Evolutionary conservation across 2,113 vertebrate species (phyloP).

Genomic region (Ardeotis arabs): DNA sequence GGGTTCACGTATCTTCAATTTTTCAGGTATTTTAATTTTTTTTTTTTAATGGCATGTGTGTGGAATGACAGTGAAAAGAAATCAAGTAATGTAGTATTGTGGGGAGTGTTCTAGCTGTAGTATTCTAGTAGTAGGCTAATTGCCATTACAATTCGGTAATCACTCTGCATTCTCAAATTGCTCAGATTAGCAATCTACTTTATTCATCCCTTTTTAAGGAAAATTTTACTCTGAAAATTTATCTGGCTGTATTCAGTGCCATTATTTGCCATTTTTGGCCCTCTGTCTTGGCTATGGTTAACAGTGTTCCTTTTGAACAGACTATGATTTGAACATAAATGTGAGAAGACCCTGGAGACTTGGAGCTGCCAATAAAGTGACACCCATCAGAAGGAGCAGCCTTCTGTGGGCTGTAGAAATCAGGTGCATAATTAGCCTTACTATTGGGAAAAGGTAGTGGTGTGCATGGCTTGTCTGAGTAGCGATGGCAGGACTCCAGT

Average conservation of each 20-base stretch:
- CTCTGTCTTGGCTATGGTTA: neutral
- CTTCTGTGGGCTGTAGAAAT: neutral
- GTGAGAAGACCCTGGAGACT: neutral
- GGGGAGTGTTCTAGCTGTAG: neutral
- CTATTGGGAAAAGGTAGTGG: rapidly evolving
- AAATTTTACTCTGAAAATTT: neutral
- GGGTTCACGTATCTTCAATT: neutral
- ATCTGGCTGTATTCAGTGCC: neutral
- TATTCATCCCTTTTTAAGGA: neutral
- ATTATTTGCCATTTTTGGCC: neutral
- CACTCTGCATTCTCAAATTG: neutral
- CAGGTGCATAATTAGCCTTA: neutral
- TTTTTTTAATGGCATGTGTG: neutral
- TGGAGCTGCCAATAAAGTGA: neutral
- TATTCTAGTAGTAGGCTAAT: neutral
- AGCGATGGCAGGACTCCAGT: neutral
- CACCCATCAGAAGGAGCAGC: neutral
- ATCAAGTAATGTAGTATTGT: neutral
- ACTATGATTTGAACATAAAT: neutral
- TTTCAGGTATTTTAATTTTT: neutral
- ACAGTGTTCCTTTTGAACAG: neutral
- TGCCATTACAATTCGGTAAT: neutral
- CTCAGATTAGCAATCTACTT: neutral
- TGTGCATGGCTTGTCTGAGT: neutral
- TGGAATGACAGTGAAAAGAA: neutral